Percentiles rank a stretch among this genome's conserved stretches.
These are phyloP conservation scores for Cryptus armator DNA, from an alignment of 2,888 invertebrate species.

Conservation along the genomic window DNA sequence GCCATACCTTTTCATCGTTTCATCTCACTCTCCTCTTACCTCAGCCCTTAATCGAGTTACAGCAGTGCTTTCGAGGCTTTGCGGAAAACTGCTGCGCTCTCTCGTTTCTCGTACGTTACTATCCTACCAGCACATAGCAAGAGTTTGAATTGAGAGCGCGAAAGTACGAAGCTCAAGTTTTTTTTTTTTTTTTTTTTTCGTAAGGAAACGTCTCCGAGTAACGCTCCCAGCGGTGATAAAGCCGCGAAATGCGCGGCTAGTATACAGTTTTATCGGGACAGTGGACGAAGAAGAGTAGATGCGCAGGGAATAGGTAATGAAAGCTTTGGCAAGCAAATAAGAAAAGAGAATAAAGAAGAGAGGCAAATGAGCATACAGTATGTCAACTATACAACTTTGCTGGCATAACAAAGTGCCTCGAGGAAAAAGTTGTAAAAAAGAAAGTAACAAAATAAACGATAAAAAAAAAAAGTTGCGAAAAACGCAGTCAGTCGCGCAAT, in stretches of 20 bases:
- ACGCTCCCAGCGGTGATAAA: constrained; percentile 49
- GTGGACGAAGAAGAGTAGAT: neutral
- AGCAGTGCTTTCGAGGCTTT: constrained; percentile 56
- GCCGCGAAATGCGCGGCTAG: constrained; percentile 29
- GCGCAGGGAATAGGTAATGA: constrained; percentile 3
- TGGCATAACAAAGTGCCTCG: no score
- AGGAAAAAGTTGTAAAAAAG: no score
- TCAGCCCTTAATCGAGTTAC: constrained; percentile 67
- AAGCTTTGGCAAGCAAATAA: neutral
- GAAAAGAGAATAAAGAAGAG: neutral
- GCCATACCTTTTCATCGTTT: constrained; percentile 42
- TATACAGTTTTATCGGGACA: constrained; percentile 27
- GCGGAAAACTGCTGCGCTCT: constrained; percentile 26
- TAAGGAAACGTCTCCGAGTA: neutral
- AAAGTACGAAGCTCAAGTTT: neutral
- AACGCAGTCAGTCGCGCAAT: no score
- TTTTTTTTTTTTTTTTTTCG: neutral
- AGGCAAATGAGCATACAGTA: constrained; percentile 3
- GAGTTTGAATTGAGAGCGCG: constrained; percentile 42
- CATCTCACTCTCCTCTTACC: constrained; percentile 36
- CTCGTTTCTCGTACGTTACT: constrained; percentile 36
- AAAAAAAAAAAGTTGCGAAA: no score
- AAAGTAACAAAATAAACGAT: no score
- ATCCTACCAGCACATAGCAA: neutral
- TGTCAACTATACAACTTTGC: no score